phyloP scores from a whole-genome alignment of 2,797 vertebrate genomes.

The Poecile montanus region DNA sequence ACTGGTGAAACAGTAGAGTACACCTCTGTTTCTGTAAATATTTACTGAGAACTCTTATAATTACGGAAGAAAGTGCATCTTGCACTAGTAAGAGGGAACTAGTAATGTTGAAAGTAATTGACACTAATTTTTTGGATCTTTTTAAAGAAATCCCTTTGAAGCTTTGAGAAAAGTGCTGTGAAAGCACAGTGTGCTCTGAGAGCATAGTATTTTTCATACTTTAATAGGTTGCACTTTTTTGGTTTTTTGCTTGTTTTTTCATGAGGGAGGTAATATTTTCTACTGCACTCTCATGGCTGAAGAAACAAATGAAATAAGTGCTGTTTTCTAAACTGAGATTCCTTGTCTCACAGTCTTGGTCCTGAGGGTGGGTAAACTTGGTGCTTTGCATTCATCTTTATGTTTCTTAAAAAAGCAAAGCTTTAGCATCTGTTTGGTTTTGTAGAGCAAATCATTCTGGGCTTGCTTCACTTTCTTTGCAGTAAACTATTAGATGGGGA shows the following conservation, averaged over 20 bases:
- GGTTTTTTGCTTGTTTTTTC: not conserved
- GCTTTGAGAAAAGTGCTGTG: not conserved
- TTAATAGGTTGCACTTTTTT: not conserved
- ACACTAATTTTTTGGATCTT: not conserved
- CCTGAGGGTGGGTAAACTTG: not conserved
- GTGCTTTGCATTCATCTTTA: not conserved
- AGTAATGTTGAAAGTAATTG: not conserved
- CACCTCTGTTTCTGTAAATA: not conserved
- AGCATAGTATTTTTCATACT: not conserved
- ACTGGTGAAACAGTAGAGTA: not conserved
- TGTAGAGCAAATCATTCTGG: not conserved
- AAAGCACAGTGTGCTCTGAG: not conserved
- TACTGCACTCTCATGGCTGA: not conserved
- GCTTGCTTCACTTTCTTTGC: not conserved
- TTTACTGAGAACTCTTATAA: not conserved
- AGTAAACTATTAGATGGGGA: not conserved
- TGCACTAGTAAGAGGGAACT: not conserved
- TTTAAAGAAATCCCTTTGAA: not conserved
- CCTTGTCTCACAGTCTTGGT: not conserved
- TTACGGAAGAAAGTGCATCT: not conserved
- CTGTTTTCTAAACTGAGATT: not conserved
- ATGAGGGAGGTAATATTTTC: not conserved
- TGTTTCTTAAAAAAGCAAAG: not conserved
- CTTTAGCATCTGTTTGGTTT: not conserved
- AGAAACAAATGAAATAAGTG: not conserved